Evolutionary conservation across 2,113 vertebrate genomes (phyloP), one percentile per base, ranked within the genome.

Genomic region (Sinocyclocheilus maitianheensis): DNA sequence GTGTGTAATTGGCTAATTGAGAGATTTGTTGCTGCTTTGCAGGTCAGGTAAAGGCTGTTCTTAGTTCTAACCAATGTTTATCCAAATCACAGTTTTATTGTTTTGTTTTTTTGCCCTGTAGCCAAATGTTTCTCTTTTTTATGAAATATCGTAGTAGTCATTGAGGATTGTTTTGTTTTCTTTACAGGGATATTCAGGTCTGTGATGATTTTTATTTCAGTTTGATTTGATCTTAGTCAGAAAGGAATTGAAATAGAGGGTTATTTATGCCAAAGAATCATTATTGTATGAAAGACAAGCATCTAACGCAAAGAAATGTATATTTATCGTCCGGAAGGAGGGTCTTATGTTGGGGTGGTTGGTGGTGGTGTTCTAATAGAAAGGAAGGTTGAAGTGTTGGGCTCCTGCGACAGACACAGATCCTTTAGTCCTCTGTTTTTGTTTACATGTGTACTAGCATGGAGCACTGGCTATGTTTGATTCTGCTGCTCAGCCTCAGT

Each of bases 251-350:
- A 84, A 87, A 48, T 71, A 84, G 81, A n/a, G 22, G 20, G 26
- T 58, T 87, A 87, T 93, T 91, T 88, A 95, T 93, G 93, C 94
- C 95, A 95, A 95, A 95, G 94, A 95, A 91, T 88, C 26, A 51
- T 91, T 89, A 85, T 89, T 88, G 91, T 91, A 88, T 83, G 91
- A 86, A 86, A 87, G 20, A 77, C 3, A 79, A 37, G 55, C 77
- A 62, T 69, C 43, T 30, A 30, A 30, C 8, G n/a, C 40, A 67
- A 51, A 37, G 26, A 83, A 69, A 48, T 51, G 13, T 7, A 24
- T 67, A 81, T 81, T 81, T 81, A 81, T 81, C 62, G 69, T 87
- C 37, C 75, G 26, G 77, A 80, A n/a, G 14, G 40, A 34, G 81
- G 48, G 12, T 78, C 26, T 63, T 63, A 2, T 48, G 75, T 12